Evolutionary conservation across 2,113 vertebrate species (phyloP).

Genomic region (Callaeas wilsoni): DNA sequence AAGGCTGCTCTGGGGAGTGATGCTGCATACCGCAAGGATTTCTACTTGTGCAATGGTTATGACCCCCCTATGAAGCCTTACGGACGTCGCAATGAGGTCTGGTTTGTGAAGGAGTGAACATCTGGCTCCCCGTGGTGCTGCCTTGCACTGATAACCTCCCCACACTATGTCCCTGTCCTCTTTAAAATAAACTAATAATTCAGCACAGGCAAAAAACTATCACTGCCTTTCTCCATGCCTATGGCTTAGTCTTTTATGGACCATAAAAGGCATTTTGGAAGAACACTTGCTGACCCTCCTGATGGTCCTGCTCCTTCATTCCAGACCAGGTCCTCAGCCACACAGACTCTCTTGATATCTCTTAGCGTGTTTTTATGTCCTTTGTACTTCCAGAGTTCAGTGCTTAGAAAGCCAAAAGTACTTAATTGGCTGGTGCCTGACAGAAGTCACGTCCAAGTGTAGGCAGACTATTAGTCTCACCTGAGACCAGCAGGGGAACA

Average conservation of each 20-base stretch:
- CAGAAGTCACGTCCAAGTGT: background rate
- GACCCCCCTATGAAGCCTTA: constrained; percentile 89
- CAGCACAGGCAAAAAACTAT: background rate
- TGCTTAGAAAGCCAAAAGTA: background rate
- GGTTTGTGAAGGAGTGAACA: constrained; percentile 83
- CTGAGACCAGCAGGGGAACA: background rate
- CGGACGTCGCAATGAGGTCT: constrained; percentile 87
- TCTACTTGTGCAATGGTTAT: constrained; percentile 87
- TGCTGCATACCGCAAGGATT: constrained; percentile 75
- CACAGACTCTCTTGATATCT: background rate
- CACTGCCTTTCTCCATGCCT: background rate
- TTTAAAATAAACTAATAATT: constrained; percentile 24
- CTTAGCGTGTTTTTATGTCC: background rate
- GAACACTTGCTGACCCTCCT: background rate
- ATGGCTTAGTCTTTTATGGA: background rate
- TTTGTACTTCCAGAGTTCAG: background rate
- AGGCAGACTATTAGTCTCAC: background rate
- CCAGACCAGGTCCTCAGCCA: background rate
- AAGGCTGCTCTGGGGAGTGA: constrained; percentile 79
- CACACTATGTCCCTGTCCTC: background rate
- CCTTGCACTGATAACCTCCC: background rate
- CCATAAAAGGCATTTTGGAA: background rate
- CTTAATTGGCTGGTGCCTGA: background rate
- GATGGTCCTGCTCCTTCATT: background rate
- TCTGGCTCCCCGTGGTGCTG: background rate